These are phyloP conservation scores for Machimus rusticus DNA, from an alignment of 2,888 invertebrate genomes.

Conservation along the genomic window DNA sequence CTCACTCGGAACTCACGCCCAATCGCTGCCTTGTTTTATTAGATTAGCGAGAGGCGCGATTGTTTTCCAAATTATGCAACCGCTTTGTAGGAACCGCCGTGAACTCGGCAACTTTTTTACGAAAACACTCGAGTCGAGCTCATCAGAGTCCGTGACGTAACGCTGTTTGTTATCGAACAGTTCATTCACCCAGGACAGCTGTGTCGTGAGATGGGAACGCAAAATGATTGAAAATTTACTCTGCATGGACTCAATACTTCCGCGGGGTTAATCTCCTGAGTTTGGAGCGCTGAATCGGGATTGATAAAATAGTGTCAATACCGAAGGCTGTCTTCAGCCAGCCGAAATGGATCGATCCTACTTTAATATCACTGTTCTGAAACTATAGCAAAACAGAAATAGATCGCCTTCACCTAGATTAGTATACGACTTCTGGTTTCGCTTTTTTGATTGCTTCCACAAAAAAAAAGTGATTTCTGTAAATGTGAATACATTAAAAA, in stretches of 20 bases:
- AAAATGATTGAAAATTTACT: background rate
- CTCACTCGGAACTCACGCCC: background rate
- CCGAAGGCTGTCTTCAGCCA: background rate
- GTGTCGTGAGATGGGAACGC: background rate
- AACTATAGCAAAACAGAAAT: background rate
- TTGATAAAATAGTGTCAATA: background rate
- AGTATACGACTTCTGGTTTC: background rate
- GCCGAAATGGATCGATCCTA: background rate
- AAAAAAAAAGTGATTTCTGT: background rate
- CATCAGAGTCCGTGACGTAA: background rate
- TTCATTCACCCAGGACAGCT: background rate
- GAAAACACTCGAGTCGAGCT: background rate
- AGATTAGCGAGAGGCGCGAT: background rate
- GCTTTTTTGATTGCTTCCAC: background rate
- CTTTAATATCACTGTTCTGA: background rate
- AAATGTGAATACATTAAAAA: too few relatives aligned
- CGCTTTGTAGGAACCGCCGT: background rate
- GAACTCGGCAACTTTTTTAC: background rate
- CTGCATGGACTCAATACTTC: background rate
- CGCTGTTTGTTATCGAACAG: background rate
- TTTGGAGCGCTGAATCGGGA: background rate
- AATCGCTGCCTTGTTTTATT: background rate
- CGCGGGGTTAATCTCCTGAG: background rate
- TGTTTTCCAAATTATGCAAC: background rate
- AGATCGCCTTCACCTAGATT: background rate